These are phyloP conservation scores for Ichneumoninae sp. DNA, from an alignment of 2,888 invertebrate species.

Conservation along the genomic window DNA sequence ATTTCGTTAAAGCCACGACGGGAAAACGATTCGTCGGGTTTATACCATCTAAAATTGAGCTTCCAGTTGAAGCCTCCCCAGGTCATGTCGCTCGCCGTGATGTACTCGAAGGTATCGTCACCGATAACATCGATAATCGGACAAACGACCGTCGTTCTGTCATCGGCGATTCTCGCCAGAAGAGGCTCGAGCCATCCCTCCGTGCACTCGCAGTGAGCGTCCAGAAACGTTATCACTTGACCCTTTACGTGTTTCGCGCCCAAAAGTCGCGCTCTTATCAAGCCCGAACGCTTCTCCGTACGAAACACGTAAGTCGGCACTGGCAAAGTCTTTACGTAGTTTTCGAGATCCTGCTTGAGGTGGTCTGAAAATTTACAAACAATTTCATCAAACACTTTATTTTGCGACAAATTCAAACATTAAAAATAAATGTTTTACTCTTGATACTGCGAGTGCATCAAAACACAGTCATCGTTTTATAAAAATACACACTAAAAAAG, in stretches of 20 bases:
- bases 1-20: constrained; percentile 23
- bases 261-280: constrained; percentile 97
- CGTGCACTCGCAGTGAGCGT: constrained; percentile 99
- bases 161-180: constrained; percentile 94
- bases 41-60: constrained; percentile 97
- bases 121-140: constrained; percentile 99
- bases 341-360: constrained; percentile 94
- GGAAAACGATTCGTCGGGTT: constrained; percentile 74
- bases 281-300: constrained; percentile 96
- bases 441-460: no score
- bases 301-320: constrained; percentile 95
- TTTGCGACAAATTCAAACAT: no score
- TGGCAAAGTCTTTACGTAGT: constrained; percentile 93
- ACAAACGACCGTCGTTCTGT: constrained; percentile 97
- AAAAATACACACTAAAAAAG: no score
- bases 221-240: constrained; percentile 97
- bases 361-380: constrained; percentile 88
- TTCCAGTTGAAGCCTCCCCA: constrained; percentile 99
- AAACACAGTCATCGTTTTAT: no score
- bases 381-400: constrained; percentile 13
- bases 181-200: constrained; percentile 99
- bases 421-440: no score
- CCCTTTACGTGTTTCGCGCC: constrained; percentile 97
- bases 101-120: constrained; percentile 99
- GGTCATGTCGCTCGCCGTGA: constrained; percentile 99